Conservation (phyloP, 2,113 vertebrate genomes). For the Laticauda laticaudata region DNA sequence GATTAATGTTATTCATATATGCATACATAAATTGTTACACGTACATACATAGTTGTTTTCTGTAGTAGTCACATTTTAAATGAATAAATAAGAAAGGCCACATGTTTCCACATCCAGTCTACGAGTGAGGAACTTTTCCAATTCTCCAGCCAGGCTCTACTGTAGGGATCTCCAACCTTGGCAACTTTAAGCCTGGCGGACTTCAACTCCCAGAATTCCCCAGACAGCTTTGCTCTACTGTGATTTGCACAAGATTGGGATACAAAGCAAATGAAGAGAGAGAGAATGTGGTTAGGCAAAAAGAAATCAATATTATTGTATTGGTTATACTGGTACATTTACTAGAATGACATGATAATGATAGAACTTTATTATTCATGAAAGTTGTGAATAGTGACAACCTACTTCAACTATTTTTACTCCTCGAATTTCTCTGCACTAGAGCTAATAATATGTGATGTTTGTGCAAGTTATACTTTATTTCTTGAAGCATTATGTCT, state of each 20-base stretch:
- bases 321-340: neutral
- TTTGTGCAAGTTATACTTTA: neutral
- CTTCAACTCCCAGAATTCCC: no score
- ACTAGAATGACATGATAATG: neutral
- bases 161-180: neutral
- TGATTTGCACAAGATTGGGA: neutral
- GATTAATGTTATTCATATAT: neutral
- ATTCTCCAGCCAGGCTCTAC: neutral
- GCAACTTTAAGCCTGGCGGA: no score
- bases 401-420: neutral
- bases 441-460: neutral
- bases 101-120: neutral
- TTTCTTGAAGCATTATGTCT: neutral
- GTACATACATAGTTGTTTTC: neutral
- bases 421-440: neutral
- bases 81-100: neutral
- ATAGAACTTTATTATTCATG: neutral
- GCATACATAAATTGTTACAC: neutral
- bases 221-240: neutral
- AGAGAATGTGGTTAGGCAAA: neutral
- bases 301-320: neutral
- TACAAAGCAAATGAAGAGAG: neutral
- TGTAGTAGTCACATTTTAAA: neutral
- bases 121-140: neutral
- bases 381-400: neutral